These are phyloP conservation scores for Rhogogaster chlorosoma DNA, from an alignment of 2,888 invertebrate genomes.

Conservation along the genomic window DNA sequence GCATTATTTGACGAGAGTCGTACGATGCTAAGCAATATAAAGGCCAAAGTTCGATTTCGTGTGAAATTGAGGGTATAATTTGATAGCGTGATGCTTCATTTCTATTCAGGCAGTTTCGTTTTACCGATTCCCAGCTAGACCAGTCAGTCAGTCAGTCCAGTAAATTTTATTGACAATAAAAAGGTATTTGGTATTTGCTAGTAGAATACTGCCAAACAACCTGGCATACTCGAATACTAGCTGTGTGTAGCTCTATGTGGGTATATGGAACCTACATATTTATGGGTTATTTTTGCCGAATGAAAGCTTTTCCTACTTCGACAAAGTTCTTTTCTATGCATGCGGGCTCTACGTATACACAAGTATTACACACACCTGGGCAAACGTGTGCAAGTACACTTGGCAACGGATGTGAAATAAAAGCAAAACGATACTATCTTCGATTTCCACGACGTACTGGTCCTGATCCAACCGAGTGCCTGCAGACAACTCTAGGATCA, in stretches of 20 bases:
- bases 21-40: not conserved
- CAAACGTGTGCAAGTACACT: not conserved
- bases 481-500: conserved; percentile 10
- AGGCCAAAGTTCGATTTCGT: not conserved
- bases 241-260: not conserved
- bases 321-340: not conserved
- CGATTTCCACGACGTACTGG: not conserved
- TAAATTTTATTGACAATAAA: not conserved
- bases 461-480: not conserved
- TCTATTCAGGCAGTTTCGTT: not conserved
- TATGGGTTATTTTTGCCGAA: conserved; percentile 1
- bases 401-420: not conserved
- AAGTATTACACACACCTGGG: not conserved
- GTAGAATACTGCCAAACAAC: not conserved
- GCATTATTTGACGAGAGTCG: not conserved
- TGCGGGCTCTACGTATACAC: not conserved
- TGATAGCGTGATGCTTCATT: not conserved
- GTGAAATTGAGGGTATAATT: not conserved
- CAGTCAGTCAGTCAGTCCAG: not conserved
- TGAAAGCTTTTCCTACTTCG: conserved; percentile 14
- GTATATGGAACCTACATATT: not conserved
- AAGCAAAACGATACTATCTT: conserved; percentile 9
- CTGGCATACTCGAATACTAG: not conserved
- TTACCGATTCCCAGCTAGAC: not conserved
- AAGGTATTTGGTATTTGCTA: not conserved